These are phyloP conservation scores for Melitaea athalia DNA, from an alignment of 2,888 invertebrate species.

Conservation along the genomic window DNA sequence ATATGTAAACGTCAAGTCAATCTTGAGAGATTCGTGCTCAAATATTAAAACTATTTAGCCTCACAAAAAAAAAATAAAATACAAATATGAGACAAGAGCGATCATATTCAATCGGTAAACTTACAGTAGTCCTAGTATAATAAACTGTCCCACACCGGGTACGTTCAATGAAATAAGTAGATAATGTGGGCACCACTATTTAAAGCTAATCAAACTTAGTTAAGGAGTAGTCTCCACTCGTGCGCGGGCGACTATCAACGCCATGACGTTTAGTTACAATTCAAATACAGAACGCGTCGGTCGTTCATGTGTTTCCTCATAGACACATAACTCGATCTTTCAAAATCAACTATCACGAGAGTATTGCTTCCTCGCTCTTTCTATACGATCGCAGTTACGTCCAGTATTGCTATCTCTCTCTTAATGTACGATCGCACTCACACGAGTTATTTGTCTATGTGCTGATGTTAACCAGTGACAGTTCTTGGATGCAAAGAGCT, in stretches of 20 bases:
- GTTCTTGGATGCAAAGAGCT: constrained; percentile 62
- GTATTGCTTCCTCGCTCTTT: constrained; percentile 5
- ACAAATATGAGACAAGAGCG: background rate
- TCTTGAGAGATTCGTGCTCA: too few species aligned
- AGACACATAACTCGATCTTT: constrained; percentile 25
- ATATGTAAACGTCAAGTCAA: too few species aligned
- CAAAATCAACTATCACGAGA: constrained; percentile 8
- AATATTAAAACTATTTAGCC: background rate
- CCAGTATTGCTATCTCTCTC: background rate
- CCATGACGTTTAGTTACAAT: constrained; percentile 67
- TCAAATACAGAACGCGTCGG: constrained; percentile 62
- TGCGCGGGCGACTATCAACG: constrained; percentile 69
- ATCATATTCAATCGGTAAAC: constrained; percentile 35
- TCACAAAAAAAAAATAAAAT: background rate
- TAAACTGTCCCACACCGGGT: constrained; percentile 63
- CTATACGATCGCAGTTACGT: too few species aligned
- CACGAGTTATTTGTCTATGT: constrained; percentile 25
- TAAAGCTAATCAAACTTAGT: constrained; percentile 85
- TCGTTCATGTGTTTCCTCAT: constrained; percentile 48
- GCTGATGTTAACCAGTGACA: constrained; percentile 68
- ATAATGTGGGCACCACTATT: constrained; percentile 83
- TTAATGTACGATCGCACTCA: constrained; percentile 13
- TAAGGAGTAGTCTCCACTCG: constrained; percentile 81
- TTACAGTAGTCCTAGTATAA: constrained; percentile 47
- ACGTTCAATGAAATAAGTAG: constrained; percentile 81